Conservation (phyloP, 2,888 invertebrate genomes). For the Gryllus longicercus region DNA sequence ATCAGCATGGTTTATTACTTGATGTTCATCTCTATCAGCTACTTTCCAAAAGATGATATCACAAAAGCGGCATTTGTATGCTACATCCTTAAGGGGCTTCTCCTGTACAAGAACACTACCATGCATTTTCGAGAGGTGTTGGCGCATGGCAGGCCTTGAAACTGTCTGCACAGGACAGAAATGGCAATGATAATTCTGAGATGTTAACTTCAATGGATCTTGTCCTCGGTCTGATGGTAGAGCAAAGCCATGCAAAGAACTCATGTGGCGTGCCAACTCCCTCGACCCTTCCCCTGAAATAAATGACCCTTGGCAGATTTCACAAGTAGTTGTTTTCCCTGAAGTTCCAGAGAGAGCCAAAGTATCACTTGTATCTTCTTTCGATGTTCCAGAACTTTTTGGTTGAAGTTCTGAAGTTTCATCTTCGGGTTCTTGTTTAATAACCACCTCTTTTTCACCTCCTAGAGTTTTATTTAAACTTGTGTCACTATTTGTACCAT, state of each 20-base stretch:
- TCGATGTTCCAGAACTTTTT: not conserved
- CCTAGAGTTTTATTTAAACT: not conserved
- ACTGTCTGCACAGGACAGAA: constrained; percentile 39
- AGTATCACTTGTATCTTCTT: not conserved
- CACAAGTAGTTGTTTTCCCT: constrained; percentile 45
- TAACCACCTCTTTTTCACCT: not conserved
- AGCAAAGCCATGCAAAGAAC: constrained; percentile 33
- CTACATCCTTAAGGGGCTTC: constrained; percentile 52
- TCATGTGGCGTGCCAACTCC: constrained; percentile 35
- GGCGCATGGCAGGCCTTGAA: constrained; percentile 49
- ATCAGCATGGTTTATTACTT: constrained; percentile 34
- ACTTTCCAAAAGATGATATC: constrained; percentile 54
- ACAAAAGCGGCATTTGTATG: constrained; percentile 53
- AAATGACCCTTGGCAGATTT: constrained; percentile 55
- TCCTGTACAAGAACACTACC: constrained; percentile 35
- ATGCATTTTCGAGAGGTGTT: constrained; percentile 37
- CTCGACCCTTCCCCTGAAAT: constrained; percentile 47
- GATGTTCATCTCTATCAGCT: constrained; percentile 50
- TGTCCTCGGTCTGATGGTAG: constrained; percentile 25
- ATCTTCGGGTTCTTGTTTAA: not conserved
- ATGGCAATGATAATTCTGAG: constrained; percentile 30
- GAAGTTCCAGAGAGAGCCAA: not conserved
- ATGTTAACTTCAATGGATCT: constrained; percentile 23
- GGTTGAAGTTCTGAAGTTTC: not conserved
- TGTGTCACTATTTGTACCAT: not conserved